These are phyloP conservation scores for Tonatia bakeri DNA, from an alignment of 2,113 vertebrate species.

Conservation along the genomic window DNA sequence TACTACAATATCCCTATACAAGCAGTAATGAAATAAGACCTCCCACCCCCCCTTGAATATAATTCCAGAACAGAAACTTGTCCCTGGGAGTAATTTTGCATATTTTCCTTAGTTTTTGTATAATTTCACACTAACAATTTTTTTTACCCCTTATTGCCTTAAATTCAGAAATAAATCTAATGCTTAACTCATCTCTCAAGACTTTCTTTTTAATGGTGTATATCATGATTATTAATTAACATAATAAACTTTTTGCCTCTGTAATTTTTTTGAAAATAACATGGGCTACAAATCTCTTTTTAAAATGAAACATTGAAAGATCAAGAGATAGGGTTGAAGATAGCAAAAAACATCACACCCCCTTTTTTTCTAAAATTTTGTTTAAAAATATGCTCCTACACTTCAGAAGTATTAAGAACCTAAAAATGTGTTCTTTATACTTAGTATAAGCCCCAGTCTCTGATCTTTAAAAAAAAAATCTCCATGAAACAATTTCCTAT, in stretches of 20 bases:
- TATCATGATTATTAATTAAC: background rate
- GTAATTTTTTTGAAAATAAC: constrained; percentile 25
- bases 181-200: background rate
- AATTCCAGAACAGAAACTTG: constrained; percentile 29
- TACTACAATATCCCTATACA: background rate
- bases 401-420: background rate
- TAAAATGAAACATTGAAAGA: constrained; percentile 13
- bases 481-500: background rate
- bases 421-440: background rate
- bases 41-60: background rate
- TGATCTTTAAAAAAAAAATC: background rate
- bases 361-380: constrained; percentile 35
- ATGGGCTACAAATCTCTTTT: background rate
- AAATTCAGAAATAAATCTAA: constrained; percentile 1
- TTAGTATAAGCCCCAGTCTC: background rate
- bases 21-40: background rate
- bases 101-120: constrained; percentile 2
- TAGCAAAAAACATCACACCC: background rate
- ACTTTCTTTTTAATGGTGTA: background rate
- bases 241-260: background rate
- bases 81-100: background rate
- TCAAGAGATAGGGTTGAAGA: background rate
- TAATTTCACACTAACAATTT: background rate
- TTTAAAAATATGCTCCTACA: background rate
- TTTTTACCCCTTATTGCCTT: background rate